Evolutionary conservation across 2,113 vertebrate species (phyloP), one percentile per base, ranked within the genome.

Genomic region (Pogonocichla stellata): DNA sequence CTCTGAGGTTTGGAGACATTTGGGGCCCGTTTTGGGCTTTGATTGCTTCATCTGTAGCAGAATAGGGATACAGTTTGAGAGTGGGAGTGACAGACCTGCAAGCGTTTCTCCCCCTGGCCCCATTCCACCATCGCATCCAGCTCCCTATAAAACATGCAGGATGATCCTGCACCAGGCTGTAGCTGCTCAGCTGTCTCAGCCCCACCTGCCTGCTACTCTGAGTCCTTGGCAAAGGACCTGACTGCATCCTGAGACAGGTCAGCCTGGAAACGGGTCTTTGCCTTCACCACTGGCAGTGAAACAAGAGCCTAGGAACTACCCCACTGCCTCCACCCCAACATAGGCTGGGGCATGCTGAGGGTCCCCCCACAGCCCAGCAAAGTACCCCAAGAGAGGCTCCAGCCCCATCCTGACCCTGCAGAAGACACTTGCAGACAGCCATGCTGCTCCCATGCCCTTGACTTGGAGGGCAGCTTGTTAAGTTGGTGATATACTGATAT

Each of bases 381-480:
- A 31, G 13, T 1, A 1, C 8, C 23, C 15, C 1, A 17, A 56
- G 61, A 66, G 9, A 31, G 34, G 14, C 29, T 74, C 12, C 61
- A 51, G 54, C 36, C 50, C 22, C 53, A 61, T 57, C 17, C 77
- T 58, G 43, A 47, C 33, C 67, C 45, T 9, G 3, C 48, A 65
- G 74, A 74, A 53, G 67, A 36, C 2, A 36, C 17, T 72, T 2
- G 2, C 57, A 90, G 58, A 54, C 60, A 89, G 88, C 51, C 56
- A 71, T 10, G 4, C 28, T 38, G 48, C 78, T 94, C 77, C 62
- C 70, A 47, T 96, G 97, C 97, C 98, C 98, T 98, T 98, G 97
- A 97, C 95, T 96, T 96, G 90, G 95, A 98, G 97, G 97, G 92
- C 97, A 98, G 92, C 77, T 91, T 96, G 95, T 94, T 96, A 93